Base-by-base conservation (phyloP, 1,140 invertebrate species). In the Andrena cerasifolii region DNA sequence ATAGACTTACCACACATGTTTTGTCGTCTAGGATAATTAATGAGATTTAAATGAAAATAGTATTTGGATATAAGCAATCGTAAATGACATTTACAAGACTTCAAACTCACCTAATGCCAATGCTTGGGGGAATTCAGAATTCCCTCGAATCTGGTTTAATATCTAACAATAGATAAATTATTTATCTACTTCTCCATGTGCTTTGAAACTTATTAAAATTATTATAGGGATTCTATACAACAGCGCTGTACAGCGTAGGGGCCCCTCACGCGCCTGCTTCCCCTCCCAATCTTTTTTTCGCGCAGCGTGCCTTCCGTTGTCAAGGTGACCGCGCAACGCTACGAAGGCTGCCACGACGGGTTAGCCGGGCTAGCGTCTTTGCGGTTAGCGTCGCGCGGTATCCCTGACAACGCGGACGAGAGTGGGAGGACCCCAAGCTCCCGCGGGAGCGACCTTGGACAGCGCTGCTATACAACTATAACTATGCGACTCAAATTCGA, bases 111-210 rank as follows among this genome's bases (percentile, higher is more conserved):
- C 8, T n/a, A 45, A 10, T 45, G 28, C 0, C 33, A 18, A 40
- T 51, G 21, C 12, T 26, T 18, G 14, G 0, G 43, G 24, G 6
- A 40, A 21, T 53, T 33, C n/a, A 21, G 24, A 24, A 5, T 24
- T 47, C 24, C 14, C 14, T 10, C 18, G 14, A 49, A 26, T 6
- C 4, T 33, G 5, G 26, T 6, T 45, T 18, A 24, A 26, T 8
- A 24, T 62, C 24, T 40, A 47, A 61, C n/a, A 24, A 72, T 62
- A 49, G 16, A 36, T n/a, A 12, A 49, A 49, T 21, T 24, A 28
- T 40, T 73, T 36, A 65, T 51, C 47, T n/a, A 36, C 24, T 40
- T 36, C 58, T 73, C 24, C 28, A n/a, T 73, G 71, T 73, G 59
- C 59, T 73, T 73, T 21, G 31, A 26, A 65, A 40, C 40, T 63